Evolutionary conservation across 2,113 vertebrate species (phyloP).

Genomic region (Calypte anna): DNA sequence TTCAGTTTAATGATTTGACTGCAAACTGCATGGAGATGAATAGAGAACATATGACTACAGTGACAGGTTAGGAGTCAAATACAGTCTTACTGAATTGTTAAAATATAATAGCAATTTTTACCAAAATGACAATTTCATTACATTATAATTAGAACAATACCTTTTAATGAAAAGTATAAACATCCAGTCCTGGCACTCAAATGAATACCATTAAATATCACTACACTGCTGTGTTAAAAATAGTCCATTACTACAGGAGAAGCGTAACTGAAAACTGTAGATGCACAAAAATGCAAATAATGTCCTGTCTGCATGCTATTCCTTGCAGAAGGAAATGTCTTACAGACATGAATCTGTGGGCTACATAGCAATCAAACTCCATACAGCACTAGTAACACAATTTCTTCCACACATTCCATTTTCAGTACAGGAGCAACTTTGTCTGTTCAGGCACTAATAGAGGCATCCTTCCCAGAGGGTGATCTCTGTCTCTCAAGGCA

Average conservation of each 20-base stretch:
- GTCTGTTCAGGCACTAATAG: fast-evolving
- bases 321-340: neutral
- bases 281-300: neutral
- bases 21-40: neutral
- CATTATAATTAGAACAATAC: constrained; percentile 1
- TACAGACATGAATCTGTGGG: neutral
- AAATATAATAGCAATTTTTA: constrained; percentile 23
- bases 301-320: neutral
- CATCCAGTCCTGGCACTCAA: neutral
- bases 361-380: neutral
- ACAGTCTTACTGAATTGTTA: neutral
- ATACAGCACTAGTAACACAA: neutral
- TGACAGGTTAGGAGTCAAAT: neutral
- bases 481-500: neutral
- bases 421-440: neutral
- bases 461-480: neutral
- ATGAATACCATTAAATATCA: neutral
- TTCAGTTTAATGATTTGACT: constrained; percentile 45
- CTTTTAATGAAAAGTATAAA: neutral
- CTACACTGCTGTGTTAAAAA: neutral
- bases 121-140: neutral
- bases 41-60: neutral
- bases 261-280: neutral
- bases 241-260: neutral
- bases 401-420: neutral